Evolutionary conservation across 2,888 invertebrate genomes (phyloP), one percentile per base, ranked within the genome.

Genomic region (Hololepta plana): DNA sequence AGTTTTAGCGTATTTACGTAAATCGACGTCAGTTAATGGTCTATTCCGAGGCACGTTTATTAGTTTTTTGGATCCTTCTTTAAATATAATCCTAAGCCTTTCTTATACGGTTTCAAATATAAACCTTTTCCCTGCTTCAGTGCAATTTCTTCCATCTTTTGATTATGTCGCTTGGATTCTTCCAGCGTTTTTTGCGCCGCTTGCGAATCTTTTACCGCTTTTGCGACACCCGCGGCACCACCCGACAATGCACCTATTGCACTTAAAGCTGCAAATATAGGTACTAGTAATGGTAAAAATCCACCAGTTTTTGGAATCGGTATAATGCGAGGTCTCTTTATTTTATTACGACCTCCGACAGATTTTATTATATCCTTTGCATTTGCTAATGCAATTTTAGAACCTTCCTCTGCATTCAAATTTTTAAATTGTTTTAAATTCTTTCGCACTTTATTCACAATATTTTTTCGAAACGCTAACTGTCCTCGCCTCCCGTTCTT

Each of bases 121-220:
- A 48, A 17, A 4, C 47, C 47, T 34, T 43, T 46, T 6, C 47
- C 47, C 3, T 20, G 19, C 13, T 32, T 31, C 3, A 51, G 29
- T 9, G 45, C 45, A 9, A 50, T 36, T 7, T 46, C 43, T 39
- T 52, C 50, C 45, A 52, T 49, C 7, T 35, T 34, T 38, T 39
- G 32, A 32, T 53, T 53, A 33, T 50, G 51, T 7, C 48, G 38
- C 28, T 41, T 30, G 26, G 30, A 38, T 36, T 53, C 47, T 13
- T 35, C 20, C 20, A 48, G 31, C 32, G 41, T 35, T 33, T 44
- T 37, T 36, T 40, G 37, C 11, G 48, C 49, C 20, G 32, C 27
- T 35, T 45, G 45, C 3, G 43, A 41, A 23, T 45, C 38, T 33
- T 45, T 46, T 6, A 47, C 38, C 9, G 47, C 43, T 34, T 49